Conservation (phyloP, 2,113 vertebrate species). For the Brevimyrus niger region DNA sequence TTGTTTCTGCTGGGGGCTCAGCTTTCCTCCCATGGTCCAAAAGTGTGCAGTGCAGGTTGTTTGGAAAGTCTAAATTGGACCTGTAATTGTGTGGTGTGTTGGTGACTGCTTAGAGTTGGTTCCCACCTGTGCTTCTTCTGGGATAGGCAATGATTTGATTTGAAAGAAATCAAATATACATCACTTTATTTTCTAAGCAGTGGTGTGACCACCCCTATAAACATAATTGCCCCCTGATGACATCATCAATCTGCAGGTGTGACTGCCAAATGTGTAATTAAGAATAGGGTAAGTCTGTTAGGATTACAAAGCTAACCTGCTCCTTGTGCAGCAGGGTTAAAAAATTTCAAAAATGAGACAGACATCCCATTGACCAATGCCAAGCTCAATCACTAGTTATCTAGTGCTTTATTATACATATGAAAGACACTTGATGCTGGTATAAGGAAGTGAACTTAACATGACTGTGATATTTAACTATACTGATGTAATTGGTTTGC, state of each 20-base stretch:
- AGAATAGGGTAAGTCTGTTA: neutral
- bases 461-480: neutral
- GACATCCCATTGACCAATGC: neutral
- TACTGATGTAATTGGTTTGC: neutral
- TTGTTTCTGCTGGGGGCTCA: too few relatives aligned
- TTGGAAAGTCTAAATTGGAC: too few relatives aligned
- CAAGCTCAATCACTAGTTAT: neutral
- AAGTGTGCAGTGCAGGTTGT: too few relatives aligned
- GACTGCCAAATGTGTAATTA: neutral
- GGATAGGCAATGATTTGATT: too few relatives aligned
- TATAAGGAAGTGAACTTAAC: neutral
- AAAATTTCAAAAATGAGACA: neutral
- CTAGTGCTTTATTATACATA: neutral
- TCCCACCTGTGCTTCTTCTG: too few relatives aligned
- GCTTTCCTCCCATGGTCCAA: too few relatives aligned
- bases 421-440: neutral
- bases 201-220: neutral
- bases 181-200: neutral
- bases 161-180: neutral
- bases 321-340: neutral
- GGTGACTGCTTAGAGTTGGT: too few relatives aligned
- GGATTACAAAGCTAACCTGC: neutral
- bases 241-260: neutral
- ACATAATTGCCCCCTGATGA: neutral
- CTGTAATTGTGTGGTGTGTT: too few relatives aligned